phyloP scores from a whole-genome alignment of 2,113 vertebrate genomes.

The Cranoglanis bouderius region DNA sequence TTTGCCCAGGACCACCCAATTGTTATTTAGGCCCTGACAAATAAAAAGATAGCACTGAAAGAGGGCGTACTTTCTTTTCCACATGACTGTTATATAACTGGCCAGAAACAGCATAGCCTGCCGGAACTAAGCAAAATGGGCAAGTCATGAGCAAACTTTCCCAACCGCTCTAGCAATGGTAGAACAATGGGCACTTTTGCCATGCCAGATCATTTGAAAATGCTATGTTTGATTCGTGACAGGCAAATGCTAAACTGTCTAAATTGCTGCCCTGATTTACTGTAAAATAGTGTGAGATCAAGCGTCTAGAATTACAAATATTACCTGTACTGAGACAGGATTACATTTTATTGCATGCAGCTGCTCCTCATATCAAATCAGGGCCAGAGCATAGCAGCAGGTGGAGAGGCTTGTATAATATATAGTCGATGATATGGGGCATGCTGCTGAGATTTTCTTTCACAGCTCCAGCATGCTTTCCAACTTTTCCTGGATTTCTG shows the following conservation, averaged over 20 bases:
- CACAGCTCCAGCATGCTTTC: constrained; percentile 13
- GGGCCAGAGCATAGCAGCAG: constrained; percentile 33
- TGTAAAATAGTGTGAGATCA: constrained; percentile 7
- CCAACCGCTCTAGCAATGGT: not conserved
- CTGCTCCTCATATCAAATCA: constrained; percentile 48
- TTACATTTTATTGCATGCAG: constrained; percentile 53
- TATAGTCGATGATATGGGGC: constrained; percentile 36
- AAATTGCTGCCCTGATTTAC: constrained; percentile 12
- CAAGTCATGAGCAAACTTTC: not conserved
- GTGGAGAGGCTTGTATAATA: constrained; percentile 34
- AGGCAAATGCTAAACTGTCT: constrained; percentile 23
- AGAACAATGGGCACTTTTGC: not conserved
- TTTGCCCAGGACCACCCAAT: not conserved
- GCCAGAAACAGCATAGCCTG: not conserved
- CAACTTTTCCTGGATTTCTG: not conserved
- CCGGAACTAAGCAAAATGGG: not conserved
- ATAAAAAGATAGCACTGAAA: not conserved
- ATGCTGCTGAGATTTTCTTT: constrained; percentile 38
- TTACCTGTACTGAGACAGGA: constrained; percentile 52
- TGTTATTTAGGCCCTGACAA: not conserved
- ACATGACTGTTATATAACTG: not conserved
- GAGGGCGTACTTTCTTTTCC: not conserved
- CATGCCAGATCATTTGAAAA: constrained; percentile 1
- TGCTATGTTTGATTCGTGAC: not conserved
- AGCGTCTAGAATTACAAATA: constrained; percentile 41